Evolutionary conservation across 2,888 invertebrate genomes (phyloP), one percentile per base, ranked within the genome.

Genomic region (Sphinx pinastri): DNA sequence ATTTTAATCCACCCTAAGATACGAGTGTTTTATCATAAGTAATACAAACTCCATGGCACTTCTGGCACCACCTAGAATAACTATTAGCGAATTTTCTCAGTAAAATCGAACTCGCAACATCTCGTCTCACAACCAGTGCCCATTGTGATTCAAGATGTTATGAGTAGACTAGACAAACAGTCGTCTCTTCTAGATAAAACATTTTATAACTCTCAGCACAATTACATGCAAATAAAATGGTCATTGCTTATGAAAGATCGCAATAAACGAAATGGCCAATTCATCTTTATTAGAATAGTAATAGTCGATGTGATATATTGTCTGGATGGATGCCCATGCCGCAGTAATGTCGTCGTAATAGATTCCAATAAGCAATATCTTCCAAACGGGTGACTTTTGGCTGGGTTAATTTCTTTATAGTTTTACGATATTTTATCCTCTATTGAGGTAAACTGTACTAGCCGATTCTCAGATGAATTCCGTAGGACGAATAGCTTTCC

Each of bases 331-430:
- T 84, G 81, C 80, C 80, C 83, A 75, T 80, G 75, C 73, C 74
- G 77, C 77, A 76, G 79, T 80, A 77, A 84, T 81, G 71, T 76
- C 72, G 78, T 77, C 76, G 78, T 86, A 84, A 85, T 86, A 85
- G 86, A 86, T 86, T 84, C 81, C 87, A 87, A 89, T 89, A 88
- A 88, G 86, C 88, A 88, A 88, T 89, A 85, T 84, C 85, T 89
- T 89, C 83, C 88, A 73, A 82, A 75, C 75, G 84, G 76, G 72
- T 72, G 78, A 78, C 78, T 82, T 83, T 81, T 78, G 79, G 80
- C 75, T 75, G 75, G 70, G 76, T 77, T 83, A 84, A 86, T 84
- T 83, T 85, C 84, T 87, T 83, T 84, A 86, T 76, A 80, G 79
- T 83, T 77, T 78, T 70, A 70, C 69, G 70, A 73, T 71, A 72